Conservation (phyloP, 2,888 invertebrate species). For the Lepidocyrtinus sp. region DNA sequence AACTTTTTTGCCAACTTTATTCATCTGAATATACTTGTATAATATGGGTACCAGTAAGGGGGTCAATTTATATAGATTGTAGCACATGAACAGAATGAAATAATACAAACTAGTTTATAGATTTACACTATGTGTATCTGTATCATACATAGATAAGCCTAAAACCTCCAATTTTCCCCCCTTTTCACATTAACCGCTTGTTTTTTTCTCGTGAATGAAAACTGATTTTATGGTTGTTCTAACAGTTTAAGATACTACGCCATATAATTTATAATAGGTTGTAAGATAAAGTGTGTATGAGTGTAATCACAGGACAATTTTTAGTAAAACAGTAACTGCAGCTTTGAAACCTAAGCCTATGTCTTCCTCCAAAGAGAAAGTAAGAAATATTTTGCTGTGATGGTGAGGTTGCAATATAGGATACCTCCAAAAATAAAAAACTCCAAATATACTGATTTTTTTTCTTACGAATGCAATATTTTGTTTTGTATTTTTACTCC, state of each 20-base stretch:
- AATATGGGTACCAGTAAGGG: slow-evolving; percentile 47
- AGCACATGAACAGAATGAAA: slow-evolving; percentile 30
- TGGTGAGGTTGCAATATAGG: slow-evolving; percentile 23
- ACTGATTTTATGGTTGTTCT: no score
- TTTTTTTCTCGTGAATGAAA: no score
- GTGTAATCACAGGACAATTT: no score
- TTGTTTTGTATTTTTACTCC: no score
- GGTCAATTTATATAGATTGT: slow-evolving; percentile 44
- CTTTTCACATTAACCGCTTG: slow-evolving; percentile 15
- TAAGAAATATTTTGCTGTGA: slow-evolving; percentile 32
- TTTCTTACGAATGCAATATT: slow-evolving; percentile 31
- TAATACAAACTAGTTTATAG: slow-evolving; percentile 52
- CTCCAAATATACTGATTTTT: slow-evolving; percentile 19
- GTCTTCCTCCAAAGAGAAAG: no score
- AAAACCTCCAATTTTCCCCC: no score
- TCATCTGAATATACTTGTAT: slow-evolving; percentile 15
- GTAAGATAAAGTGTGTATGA: not conserved
- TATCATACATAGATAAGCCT: slow-evolving; percentile 24
- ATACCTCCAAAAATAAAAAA: slow-evolving; percentile 30
- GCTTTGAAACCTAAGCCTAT: no score
- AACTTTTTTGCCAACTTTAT: not conserved
- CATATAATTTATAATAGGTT: slow-evolving; percentile 51
- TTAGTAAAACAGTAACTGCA: no score
- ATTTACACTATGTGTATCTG: not conserved
- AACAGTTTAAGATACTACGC: no score